A percentile compares a stretch with the other conserved stretches of the same genome.
Evolutionary conservation across 2,113 vertebrate genomes (phyloP).

Genomic region (Laticauda colubrina): DNA sequence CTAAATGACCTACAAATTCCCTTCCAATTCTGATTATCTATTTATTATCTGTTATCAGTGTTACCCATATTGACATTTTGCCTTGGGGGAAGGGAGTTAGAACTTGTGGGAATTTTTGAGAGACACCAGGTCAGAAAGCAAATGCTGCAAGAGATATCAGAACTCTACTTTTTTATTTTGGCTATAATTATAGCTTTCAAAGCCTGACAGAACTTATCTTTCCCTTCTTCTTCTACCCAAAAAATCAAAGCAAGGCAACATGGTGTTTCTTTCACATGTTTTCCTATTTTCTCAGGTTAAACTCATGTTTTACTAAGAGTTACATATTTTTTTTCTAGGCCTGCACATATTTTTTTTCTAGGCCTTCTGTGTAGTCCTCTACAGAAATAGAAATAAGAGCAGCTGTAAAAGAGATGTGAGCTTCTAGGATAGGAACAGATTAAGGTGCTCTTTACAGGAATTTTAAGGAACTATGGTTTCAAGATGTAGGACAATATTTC

Average conservation of each 20-base stretch:
- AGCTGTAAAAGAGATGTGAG: not conserved
- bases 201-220: not conserved
- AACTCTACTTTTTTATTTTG: not conserved
- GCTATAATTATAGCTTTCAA: not conserved
- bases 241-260: not conserved
- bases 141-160: not conserved
- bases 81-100: not conserved
- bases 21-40: no score
- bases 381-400: not conserved
- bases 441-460: not conserved
- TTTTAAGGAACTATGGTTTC: not conserved
- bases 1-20: no score
- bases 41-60: no score
- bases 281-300: not conserved
- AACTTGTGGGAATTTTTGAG: not conserved
- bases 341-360: not conserved
- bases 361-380: not conserved
- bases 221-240: not conserved
- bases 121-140: not conserved
- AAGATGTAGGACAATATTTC: not conserved
- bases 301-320: not conserved
- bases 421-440: not conserved
- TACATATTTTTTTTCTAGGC: not conserved
- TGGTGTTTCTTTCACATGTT: not conserved
- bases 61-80: not conserved